A percentile compares a stretch with the other conserved stretches of the same genome.
These are phyloP conservation scores for Motacilla tschutschensis DNA, from an alignment of 2,113 vertebrate genomes.

Conservation along the genomic window DNA sequence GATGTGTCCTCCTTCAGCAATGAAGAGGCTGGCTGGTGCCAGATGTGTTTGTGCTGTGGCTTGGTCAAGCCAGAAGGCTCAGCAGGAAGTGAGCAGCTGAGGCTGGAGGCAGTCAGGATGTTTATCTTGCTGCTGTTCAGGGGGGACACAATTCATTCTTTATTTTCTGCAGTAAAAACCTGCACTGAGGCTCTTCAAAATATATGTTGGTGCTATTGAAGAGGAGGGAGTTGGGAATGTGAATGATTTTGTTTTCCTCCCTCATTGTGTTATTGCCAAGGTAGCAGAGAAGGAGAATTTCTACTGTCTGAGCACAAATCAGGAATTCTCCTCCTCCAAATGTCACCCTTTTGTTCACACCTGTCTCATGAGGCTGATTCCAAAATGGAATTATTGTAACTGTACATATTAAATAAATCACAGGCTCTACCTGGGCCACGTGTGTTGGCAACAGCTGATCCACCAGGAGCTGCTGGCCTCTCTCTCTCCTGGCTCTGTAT, in stretches of 20 bases:
- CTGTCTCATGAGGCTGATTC: neutral
- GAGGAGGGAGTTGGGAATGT: neutral
- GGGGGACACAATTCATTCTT: neutral
- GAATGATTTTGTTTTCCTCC: neutral
- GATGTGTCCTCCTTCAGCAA: neutral
- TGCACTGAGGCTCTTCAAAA: neutral
- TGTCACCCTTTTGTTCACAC: neutral
- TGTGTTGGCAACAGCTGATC: neutral
- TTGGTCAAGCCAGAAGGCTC: neutral
- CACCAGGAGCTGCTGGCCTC: neutral
- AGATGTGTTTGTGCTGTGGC: neutral
- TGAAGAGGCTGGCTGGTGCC: neutral
- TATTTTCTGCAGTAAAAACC: conserved; percentile 25
- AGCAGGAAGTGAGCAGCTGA: neutral
- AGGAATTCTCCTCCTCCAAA: neutral
- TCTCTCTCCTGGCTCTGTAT: neutral
- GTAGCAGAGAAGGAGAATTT: conserved; percentile 13
- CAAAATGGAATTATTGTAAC: neutral
- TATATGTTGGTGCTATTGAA: neutral
- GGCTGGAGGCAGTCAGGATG: neutral
- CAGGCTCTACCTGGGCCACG: neutral
- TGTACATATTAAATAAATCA: neutral
- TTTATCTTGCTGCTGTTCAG: neutral
- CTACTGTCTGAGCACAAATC: neutral
- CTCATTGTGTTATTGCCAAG: neutral